A percentile compares a stretch with the other conserved stretches of the same genome.
Evolutionary conservation across 2,113 vertebrate species (phyloP).

Genomic region (Percina caprodes): DNA sequence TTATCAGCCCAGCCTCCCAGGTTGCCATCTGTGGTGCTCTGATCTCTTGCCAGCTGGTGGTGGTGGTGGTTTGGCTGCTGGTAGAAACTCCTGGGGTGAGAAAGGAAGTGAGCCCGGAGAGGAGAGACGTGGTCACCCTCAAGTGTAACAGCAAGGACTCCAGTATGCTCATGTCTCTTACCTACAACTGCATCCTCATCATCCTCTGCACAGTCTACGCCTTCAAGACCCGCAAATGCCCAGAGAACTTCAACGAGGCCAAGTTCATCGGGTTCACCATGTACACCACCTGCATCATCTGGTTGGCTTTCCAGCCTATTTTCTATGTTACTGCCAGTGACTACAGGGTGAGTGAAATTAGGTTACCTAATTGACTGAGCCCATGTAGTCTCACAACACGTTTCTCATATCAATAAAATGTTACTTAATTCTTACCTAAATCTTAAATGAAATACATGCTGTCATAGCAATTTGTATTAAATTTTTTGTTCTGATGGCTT

Average conservation of each 20-base stretch:
- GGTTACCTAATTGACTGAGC: background rate
- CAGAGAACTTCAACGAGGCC: slow-evolving; percentile 99
- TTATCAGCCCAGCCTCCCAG: slow-evolving; percentile 97
- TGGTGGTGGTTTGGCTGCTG: slow-evolving; percentile 93
- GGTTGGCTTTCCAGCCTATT: slow-evolving; percentile 99
- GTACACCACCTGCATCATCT: slow-evolving; percentile 99
- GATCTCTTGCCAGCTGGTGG: slow-evolving; percentile 96
- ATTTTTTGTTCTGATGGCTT: slow-evolving; percentile 38
- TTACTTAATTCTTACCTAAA: slow-evolving; percentile 5
- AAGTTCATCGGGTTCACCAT: slow-evolving; percentile 99
- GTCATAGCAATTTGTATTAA: slow-evolving; percentile 17
- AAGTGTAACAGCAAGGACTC: slow-evolving; percentile 97
- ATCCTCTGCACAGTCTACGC: slow-evolving; percentile 98
- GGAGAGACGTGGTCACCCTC: slow-evolving; percentile 94
- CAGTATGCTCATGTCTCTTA: slow-evolving; percentile 96
- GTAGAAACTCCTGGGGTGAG: slow-evolving; percentile 93
- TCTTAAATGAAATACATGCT: background rate
- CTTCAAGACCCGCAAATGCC: slow-evolving; percentile 99
- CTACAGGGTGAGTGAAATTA: slow-evolving; percentile 90
- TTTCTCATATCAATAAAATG: background rate
- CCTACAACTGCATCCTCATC: slow-evolving; percentile 97
- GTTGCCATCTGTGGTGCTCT: slow-evolving; percentile 95
- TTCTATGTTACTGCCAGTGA: slow-evolving; percentile 99
- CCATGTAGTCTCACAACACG: background rate
- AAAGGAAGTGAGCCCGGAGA: slow-evolving; percentile 93